Base-by-base conservation (phyloP, 30 jellyfish, hydroid and myxozoan species). In the Mastigias papua region DNA sequence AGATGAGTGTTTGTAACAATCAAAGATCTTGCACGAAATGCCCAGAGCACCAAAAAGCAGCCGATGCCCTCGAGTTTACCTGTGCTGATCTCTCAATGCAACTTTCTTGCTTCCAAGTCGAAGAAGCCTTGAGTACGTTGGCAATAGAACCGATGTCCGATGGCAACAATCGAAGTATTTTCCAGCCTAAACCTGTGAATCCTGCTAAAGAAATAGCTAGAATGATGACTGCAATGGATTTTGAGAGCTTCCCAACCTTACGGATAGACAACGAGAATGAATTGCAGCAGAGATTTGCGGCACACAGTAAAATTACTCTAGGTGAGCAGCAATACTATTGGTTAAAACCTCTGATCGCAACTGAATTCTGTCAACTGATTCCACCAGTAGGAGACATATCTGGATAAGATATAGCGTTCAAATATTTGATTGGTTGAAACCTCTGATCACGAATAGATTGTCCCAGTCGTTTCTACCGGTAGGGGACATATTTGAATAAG, bases 191-290 rank as follows among this genome's bases (percentile, higher is more conserved):
- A 75, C 62, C 75, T 3, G 75, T 80, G 29, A 75, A 80, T 11
- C 90, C 61, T 57, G 78, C 74, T 30, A 57, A 83, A 21, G 66
- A 37, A n/a, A 62, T 71, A 0, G 65, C 48, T 11, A 25, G 54
- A n/a, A 69, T 83, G n/a, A 57, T 83, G 0, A 69, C n/a, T 19
- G 68, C 86, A 23, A 10, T 83, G 54, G 81, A 71, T 1, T 67
- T 83, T 48, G 72, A 69, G 57, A 27, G 28, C 34, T 69, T 30
- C 29, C 86, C 80, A 4, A 72, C 51, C 25, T 34, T 83, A 0
- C 31, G 8, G 50, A 65, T 69, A 7, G 86, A 69, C 42, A 69
- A 21, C 31, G 49, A 63, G 22, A 74, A 69, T 17, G 30, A 82
- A n/a, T 20, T 57, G 2, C 21, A 29, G 19, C 78, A 69, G 51